Base-by-base conservation (phyloP, 2,888 invertebrate species). In the Lomographa bimaculata region DNA sequence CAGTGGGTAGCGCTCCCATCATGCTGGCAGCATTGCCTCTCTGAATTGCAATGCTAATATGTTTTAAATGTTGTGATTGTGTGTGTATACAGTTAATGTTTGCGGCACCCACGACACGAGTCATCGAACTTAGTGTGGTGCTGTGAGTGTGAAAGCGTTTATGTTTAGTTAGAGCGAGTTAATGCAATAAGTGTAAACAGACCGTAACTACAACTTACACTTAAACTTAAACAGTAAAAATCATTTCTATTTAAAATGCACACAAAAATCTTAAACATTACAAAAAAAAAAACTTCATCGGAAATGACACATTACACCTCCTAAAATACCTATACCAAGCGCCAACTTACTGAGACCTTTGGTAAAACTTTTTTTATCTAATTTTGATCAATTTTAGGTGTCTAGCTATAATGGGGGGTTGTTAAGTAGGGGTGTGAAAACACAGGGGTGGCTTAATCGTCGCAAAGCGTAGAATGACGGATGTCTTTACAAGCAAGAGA, bases 401-500 rank as follows among this genome's bases (percentile, higher is more conserved):
- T 74, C 69, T 58, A 1, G 2, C 9, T 45, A 50, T 26, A 38
- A 1, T 75, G 68, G 79, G 36, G 36, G 34, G 40, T 39, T 60
- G 37, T 52, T 71, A 68, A 74, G 69, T 70, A 68, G 68, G 67
- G 63, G 42, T 51, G 54, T 57, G 48, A 66, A 66, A 68, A 70
- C 56, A 50, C 51, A 53, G 58, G 86, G 84, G 81, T 65, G 68
- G 66, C 54, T 73, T 69, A 76, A 78, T 76, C 57, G 71, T 65
- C 54, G 56, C 50, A 43, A 61, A 65, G 79, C 71, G 79, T 67
- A 53, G 84, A 80, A 84, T 86, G 87, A 89, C 79, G 78, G 79
- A 89, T 86, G 81, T 75, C 80, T 86, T 84, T 85, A 87, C 87
- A 83, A 82, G 83, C 73, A 66, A 66, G 69, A 67, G 51, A 57